Base-by-base conservation (phyloP, 2,888 invertebrate species). In the Trissolcus brochymenae region DNA sequence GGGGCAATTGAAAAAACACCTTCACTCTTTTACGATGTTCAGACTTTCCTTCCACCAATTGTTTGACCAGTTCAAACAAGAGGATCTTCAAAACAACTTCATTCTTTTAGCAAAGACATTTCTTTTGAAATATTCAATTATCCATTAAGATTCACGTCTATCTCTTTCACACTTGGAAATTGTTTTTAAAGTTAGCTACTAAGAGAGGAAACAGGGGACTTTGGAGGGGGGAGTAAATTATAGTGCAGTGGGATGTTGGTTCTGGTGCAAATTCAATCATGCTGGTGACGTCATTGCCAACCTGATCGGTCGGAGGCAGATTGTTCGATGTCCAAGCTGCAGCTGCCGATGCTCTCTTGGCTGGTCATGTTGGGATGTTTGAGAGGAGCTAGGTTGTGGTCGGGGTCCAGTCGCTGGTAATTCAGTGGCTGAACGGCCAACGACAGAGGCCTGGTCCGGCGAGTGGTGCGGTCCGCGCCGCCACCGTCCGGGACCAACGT, bases 321-420 rank as follows among this genome's bases (percentile, higher is more conserved):
- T 50, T 93, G 94, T 86, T 96, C 95, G 89, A 95, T 94, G 90
- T 96, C 95, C 86, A 96, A 91, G 82, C 95, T 95, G 90, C 95
- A 96, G 90, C 94, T 94, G 84, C 95, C 95, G 85, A 95, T 95
- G 68, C 95, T 95, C 90, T 96, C 96, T 90, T 89, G 88, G 82
- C 89, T 89, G 70, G 89, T 88, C 89, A 88, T 89, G 82, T 85
- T 76, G 49, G 71, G 59, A 41, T 79, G 79, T 60, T 76, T 77
- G 21, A 46, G 55, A n/a, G 57, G 11, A 40, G 67, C 21, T 60
- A 71, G 75, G 35, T 76, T 74, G 7, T 74, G 67, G 6, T 87
- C 88, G 35, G 87, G 85, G 71, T 87, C 88, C 68, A 88, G 83
- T 41, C 85, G 88, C 41, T 88, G 88, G 73, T 88, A 88, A 82